Base-by-base conservation (phyloP, 2,888 invertebrate species). In the Germaria angustata region DNA sequence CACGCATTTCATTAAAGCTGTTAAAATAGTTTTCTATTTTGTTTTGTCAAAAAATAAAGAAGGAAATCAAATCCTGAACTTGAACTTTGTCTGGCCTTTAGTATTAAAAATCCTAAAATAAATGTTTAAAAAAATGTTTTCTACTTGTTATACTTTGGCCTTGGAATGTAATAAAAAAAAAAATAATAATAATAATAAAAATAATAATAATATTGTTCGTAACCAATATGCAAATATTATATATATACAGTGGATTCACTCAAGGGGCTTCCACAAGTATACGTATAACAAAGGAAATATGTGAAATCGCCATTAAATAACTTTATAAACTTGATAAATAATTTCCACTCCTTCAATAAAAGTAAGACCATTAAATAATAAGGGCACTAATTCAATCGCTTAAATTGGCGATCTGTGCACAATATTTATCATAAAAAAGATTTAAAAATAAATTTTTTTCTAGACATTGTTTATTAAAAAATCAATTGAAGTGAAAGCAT, bases 1-100 rank as follows among this genome's bases (percentile, higher is more conserved):
- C n/a, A n/a, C n/a, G n/a, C n/a, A n/a, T n/a, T 11, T 15, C 7
- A 11, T 11, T 36, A 28, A 15, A 15, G 22, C 57, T 46, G 71
- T 44, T 17, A 61, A 44, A 55, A 24, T 7, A 71, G 71, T 44
- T 13, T 44, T 7, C 4, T 17, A 8, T 71, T 44, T 44, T 11
- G 13, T 20, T 53, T 46, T 22, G 28, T 20, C 34, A 17, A n/a
- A 36, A 44, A 28, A n/a, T 28, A 71, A 46, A n/a, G n/a, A n/a
- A n/a, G n/a, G n/a, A n/a, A n/a, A n/a, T n/a, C n/a, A n/a, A n/a
- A n/a, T 68, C 63, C 63, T 81, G 78, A 78, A 78, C 81, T 78
- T 78, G 73, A 80, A 75, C 75, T 80, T 75, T 46, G 32, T 2
- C 46, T 79, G 71, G 59, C 71, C 71, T 65, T 79, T 65, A 22